Evolutionary conservation across 2,797 vertebrate species (phyloP).

Genomic region (Parauchenoglanis punctatus): DNA sequence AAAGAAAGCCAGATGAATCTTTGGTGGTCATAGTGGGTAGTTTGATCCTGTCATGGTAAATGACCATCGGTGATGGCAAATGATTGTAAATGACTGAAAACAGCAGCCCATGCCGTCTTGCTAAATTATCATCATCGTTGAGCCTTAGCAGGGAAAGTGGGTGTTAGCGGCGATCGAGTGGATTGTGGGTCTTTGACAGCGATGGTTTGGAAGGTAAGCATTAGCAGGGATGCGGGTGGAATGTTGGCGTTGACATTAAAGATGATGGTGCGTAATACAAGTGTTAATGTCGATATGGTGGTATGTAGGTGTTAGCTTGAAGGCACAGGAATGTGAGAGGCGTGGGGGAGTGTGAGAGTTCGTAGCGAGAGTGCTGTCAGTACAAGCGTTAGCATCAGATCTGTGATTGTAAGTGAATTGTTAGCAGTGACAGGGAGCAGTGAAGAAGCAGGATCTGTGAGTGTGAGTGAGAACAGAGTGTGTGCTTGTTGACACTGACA

Average conservation of each 20-base stretch:
- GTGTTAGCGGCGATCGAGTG: neutral
- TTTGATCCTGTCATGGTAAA: slow-evolving; percentile 36
- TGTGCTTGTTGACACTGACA: slow-evolving; percentile 10
- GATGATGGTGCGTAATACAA: neutral
- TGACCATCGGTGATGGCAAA: slow-evolving; percentile 23
- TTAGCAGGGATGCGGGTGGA: slow-evolving; percentile 27
- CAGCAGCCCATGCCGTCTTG: slow-evolving; percentile 24
- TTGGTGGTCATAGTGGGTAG: slow-evolving; percentile 29
- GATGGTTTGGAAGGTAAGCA: slow-evolving; percentile 8
- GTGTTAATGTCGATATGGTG: neutral
- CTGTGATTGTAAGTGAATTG: slow-evolving; percentile 29
- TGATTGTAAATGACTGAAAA: slow-evolving; percentile 33
- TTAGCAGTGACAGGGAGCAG: slow-evolving; percentile 12
- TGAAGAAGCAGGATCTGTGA: slow-evolving; percentile 14
- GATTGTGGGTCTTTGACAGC: slow-evolving; percentile 5
- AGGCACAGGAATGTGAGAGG: neutral
- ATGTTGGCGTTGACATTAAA: slow-evolving; percentile 19
- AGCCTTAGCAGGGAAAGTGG: slow-evolving; percentile 11
- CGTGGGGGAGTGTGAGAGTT: slow-evolving; percentile 2
- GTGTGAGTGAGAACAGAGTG: neutral
- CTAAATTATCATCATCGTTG: slow-evolving; percentile 22
- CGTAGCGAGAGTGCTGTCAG: slow-evolving; percentile 14
- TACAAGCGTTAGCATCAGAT: slow-evolving; percentile 3
- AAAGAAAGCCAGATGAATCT: slow-evolving; percentile 19
- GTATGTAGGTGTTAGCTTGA: slow-evolving; percentile 30